phyloP scores from a whole-genome alignment of 2,888 invertebrate genomes.

The Onchidella celtica region DNA sequence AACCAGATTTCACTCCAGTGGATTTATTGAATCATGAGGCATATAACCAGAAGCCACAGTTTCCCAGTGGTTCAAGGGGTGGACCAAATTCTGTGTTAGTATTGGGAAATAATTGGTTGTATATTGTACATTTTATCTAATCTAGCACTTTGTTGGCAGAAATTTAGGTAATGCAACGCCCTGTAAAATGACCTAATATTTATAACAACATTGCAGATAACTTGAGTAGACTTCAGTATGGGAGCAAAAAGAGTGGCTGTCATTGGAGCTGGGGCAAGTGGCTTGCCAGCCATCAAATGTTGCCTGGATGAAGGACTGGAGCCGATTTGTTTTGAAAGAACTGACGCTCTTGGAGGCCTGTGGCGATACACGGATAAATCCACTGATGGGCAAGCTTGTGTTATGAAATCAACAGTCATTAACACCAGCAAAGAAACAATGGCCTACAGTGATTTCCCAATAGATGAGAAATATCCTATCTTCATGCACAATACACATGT shows the following conservation, averaged over 20 bases:
- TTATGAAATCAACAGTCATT: conserved; percentile 76
- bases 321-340: conserved; percentile 74
- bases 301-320: conserved; percentile 73
- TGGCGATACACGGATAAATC: conserved; percentile 72
- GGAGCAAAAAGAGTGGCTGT: conserved; percentile 62
- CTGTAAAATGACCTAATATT: too few species aligned
- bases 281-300: conserved; percentile 72
- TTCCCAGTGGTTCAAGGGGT: too few species aligned
- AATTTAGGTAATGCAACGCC: too few species aligned
- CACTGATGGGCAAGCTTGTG: conserved; percentile 67
- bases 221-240: too few species aligned
- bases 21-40: too few species aligned
- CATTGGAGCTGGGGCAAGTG: conserved; percentile 73
- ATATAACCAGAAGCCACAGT: too few species aligned
- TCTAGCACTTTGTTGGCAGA: too few species aligned
- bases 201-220: too few species aligned
- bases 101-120: too few species aligned
- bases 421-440: conserved; percentile 78
- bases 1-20: too few species aligned
- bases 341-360: conserved; percentile 73
- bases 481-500: conserved; percentile 77
- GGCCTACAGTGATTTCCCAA: conserved; percentile 79
- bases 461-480: conserved; percentile 76
- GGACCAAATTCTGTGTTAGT: background rate
- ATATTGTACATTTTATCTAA: background rate